A percentile compares a stretch with the other conserved stretches of the same genome.
Evolutionary conservation across 2,888 invertebrate genomes (phyloP).

Genomic region (Scaptomyza cyrtandrae): DNA sequence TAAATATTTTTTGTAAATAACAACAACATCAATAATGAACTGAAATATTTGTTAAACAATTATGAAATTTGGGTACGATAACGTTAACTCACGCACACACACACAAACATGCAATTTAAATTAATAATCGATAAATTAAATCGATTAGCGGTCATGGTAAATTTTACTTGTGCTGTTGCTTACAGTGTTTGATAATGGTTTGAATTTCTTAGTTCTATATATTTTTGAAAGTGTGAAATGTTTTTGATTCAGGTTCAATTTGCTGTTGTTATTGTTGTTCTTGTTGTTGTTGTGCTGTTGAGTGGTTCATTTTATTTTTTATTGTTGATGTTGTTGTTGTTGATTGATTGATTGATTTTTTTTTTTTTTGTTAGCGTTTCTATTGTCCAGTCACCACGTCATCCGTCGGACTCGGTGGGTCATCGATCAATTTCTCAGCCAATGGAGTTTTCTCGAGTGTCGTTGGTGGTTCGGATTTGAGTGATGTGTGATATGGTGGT

Average conservation of each 20-base stretch:
- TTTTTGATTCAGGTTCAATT: constrained; percentile 44
- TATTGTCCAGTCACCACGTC: constrained; percentile 69
- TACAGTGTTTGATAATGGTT: constrained; percentile 67
- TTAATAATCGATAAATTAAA: constrained; percentile 44
- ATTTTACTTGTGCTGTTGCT: constrained; percentile 59
- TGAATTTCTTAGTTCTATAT: constrained; percentile 4
- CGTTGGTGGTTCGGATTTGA: constrained; percentile 70
- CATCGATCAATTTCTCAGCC: constrained; percentile 72
- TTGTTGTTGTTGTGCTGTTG: constrained; percentile 46
- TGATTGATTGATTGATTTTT: too few species aligned
- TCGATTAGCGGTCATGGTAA: constrained; percentile 59
- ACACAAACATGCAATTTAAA: constrained; percentile 63
- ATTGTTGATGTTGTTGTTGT: constrained; percentile 47
- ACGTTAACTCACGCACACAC: constrained; percentile 35
- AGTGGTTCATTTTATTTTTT: constrained; percentile 35
- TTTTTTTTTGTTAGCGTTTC: constrained; percentile 39
- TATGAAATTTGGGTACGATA: constrained; percentile 37
- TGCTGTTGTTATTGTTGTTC: constrained; percentile 46
- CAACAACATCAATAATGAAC: constrained; percentile 46
- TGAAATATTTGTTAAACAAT: constrained; percentile 27
- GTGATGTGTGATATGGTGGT: constrained; percentile 63
- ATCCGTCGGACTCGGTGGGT: constrained; percentile 66
- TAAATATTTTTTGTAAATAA: not conserved
- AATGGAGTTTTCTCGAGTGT: constrained; percentile 76
- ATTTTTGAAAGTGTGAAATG: constrained; percentile 60